A percentile compares a stretch with the other conserved stretches of the same genome.
phyloP scores from a whole-genome alignment of 2,797 vertebrate species.

The Enteromius radiatus region DNA sequence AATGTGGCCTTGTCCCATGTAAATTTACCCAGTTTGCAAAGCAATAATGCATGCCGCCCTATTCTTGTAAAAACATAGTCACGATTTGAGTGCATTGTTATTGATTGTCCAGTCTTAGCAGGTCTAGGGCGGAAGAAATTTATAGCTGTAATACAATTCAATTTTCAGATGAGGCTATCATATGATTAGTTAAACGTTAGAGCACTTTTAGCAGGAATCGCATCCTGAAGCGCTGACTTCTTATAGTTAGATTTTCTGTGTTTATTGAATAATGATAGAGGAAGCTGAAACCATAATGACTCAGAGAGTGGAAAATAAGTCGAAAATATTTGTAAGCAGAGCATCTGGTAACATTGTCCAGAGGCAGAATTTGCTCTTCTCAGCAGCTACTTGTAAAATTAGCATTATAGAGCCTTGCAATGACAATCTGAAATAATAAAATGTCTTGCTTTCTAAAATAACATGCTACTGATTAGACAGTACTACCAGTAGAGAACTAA shows the following conservation, averaged over 20 bases:
- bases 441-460: neutral
- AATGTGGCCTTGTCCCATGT: constrained; percentile 60
- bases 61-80: constrained; percentile 34
- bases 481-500: neutral
- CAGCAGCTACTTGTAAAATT: constrained; percentile 45
- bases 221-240: constrained; percentile 11
- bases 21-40: constrained; percentile 51
- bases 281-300: constrained; percentile 49
- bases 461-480: constrained; percentile 9
- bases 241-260: constrained; percentile 19
- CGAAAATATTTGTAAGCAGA: constrained; percentile 46
- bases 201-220: constrained; percentile 10
- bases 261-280: constrained; percentile 40
- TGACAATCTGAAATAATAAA: neutral
- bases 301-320: constrained; percentile 50
- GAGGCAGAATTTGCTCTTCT: constrained; percentile 34
- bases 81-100: constrained; percentile 38
- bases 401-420: constrained; percentile 31
- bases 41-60: constrained; percentile 2
- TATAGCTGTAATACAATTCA: constrained; percentile 10
- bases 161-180: constrained; percentile 44
- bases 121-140: constrained; percentile 38
- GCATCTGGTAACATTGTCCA: constrained; percentile 36
- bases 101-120: constrained; percentile 44
- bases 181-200: constrained; percentile 7